These are phyloP conservation scores for Lasioglossum morio DNA, from an alignment of 2,888 invertebrate genomes.

Conservation along the genomic window DNA sequence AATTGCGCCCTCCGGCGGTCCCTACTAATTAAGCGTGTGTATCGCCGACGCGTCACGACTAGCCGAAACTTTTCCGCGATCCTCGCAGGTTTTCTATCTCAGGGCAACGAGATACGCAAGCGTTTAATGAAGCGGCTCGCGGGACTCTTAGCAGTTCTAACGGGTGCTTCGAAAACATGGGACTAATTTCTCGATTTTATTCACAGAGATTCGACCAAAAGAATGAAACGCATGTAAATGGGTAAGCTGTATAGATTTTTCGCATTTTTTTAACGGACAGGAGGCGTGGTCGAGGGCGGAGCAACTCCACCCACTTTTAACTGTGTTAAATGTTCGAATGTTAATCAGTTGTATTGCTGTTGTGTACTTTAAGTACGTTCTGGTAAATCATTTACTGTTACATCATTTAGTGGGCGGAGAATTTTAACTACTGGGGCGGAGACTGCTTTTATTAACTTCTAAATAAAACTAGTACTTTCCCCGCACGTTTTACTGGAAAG, in stretches of 20 bases:
- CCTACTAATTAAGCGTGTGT: not conserved
- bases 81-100: not conserved
- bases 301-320: not conserved
- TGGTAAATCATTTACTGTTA: not conserved
- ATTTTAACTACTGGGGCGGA: not conserved
- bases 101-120: not conserved
- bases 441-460: not conserved
- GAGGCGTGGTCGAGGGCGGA: not conserved
- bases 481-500: not conserved
- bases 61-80: not conserved
- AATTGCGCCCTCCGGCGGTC: slow-evolving; percentile 34
- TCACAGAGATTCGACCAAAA: accelerated
- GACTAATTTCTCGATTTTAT: not conserved
- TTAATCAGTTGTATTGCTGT: not conserved
- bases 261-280: not conserved
- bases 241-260: not conserved
- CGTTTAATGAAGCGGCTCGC: not conserved
- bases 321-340: not conserved
- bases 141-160: not conserved
- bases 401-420: not conserved
- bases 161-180: not conserved
- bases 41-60: not conserved
- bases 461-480: not conserved
- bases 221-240: not conserved
- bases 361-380: too few relatives aligned